Conservation (phyloP, 2,113 vertebrate genomes). For the Naja naja region DNA sequence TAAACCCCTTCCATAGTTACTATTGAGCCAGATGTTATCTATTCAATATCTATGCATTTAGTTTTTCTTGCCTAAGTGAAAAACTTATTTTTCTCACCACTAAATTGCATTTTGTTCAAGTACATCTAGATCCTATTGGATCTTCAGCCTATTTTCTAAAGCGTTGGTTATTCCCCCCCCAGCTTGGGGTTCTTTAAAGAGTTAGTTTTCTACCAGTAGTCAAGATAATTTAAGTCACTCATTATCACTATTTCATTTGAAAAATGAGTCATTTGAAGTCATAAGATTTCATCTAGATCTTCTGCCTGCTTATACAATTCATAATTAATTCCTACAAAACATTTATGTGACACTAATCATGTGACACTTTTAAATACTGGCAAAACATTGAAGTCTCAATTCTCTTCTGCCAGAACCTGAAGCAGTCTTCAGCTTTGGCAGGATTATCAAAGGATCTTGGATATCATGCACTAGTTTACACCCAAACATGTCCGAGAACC, state of each 20-base stretch:
- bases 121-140: neutral
- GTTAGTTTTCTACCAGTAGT: neutral
- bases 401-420: neutral
- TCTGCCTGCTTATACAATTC: neutral
- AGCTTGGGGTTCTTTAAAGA: neutral
- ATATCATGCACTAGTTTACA: neutral
- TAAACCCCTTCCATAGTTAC: neutral
- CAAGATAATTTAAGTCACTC: neutral
- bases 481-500: neutral
- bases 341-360: neutral
- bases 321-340: neutral
- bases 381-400: neutral
- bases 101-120: neutral
- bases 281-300: neutral
- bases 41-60: neutral
- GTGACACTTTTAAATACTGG: neutral
- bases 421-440: neutral
- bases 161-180: neutral
- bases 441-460: neutral
- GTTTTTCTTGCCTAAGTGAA: neutral
- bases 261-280: neutral
- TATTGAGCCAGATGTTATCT: neutral
- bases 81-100: neutral
- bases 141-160: neutral
- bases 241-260: neutral